These are phyloP conservation scores for Diploptera punctata DNA, from an alignment of 2,888 invertebrate species.

Conservation along the genomic window DNA sequence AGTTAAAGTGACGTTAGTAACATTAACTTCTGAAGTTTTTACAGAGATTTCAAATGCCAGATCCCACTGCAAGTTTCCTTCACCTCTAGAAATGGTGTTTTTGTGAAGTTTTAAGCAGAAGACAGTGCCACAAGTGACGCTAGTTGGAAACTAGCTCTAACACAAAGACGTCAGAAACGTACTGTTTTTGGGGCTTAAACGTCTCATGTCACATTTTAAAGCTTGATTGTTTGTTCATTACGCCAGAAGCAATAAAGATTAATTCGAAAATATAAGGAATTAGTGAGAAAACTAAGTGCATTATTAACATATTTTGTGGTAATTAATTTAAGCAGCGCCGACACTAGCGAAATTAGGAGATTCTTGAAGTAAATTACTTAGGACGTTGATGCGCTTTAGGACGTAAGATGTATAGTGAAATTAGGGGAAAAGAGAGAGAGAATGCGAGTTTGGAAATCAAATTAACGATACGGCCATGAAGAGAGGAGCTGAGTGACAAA, in stretches of 20 bases:
- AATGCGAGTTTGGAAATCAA: conserved; percentile 27
- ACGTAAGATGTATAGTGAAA: conserved; percentile 24
- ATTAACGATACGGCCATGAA: conserved; percentile 27
- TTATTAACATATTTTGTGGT: too few relatives aligned
- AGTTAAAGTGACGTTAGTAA: too few relatives aligned
- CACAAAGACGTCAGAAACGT: neutral
- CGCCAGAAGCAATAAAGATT: too few relatives aligned
- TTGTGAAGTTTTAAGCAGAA: neutral
- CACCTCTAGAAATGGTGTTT: too few relatives aligned
- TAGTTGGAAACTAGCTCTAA: neutral
- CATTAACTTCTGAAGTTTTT: too few relatives aligned
- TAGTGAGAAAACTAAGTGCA: too few relatives aligned
- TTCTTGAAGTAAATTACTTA: neutral
- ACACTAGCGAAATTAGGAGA: too few relatives aligned
- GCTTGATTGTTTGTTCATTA: too few relatives aligned
- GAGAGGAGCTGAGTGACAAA: conserved; percentile 16
- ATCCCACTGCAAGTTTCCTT: too few relatives aligned
- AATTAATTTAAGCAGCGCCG: too few relatives aligned
- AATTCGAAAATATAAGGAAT: too few relatives aligned
- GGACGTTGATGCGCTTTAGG: neutral
- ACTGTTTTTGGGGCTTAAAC: neutral
- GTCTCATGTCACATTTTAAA: neutral
- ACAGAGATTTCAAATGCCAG: too few relatives aligned
- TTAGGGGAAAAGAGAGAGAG: conserved; percentile 24
- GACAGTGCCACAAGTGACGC: neutral